Evolutionary conservation across 53 echinoderm and acorn worm genomes (phyloP).

Genomic region (Stichopus horrens): DNA sequence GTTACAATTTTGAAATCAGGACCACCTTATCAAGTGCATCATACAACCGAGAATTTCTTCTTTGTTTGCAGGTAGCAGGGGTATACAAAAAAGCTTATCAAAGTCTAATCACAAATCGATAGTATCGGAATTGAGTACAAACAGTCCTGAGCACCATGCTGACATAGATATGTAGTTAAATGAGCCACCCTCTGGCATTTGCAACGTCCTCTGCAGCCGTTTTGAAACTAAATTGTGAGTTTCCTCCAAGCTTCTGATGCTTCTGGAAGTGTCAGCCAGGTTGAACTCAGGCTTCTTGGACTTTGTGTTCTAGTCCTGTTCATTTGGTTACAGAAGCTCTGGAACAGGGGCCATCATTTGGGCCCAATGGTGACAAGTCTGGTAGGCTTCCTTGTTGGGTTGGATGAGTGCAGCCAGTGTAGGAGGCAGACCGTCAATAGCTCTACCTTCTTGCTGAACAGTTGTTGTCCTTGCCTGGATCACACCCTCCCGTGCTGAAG

Average conservation of each 20-base stretch:
- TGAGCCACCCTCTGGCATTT: constrained; percentile 48
- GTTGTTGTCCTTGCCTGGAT: neutral
- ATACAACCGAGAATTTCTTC: too few relatives aligned
- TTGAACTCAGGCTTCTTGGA: constrained; percentile 13
- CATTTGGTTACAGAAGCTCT: constrained; percentile 33
- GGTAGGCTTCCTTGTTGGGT: constrained; percentile 55
- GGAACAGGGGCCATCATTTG: constrained; percentile 20
- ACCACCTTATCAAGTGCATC: too few relatives aligned
- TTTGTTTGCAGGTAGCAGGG: too few relatives aligned
- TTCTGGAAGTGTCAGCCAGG: constrained; percentile 59
- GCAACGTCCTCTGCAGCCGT: constrained; percentile 51
- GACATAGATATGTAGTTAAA: constrained; percentile 47
- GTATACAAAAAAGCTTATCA: too few relatives aligned
- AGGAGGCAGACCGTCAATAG: constrained; percentile 38
- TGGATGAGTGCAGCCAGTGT: constrained; percentile 53
- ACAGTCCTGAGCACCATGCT: neutral
- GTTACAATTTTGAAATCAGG: too few relatives aligned
- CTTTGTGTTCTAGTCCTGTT: constrained; percentile 51
- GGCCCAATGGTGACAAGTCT: constrained; percentile 32
- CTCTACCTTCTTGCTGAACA: constrained; percentile 37
- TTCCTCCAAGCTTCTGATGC: constrained; percentile 44
- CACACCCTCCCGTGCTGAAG: constrained; percentile 21
- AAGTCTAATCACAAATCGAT: too few relatives aligned
- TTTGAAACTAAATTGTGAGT: constrained; percentile 45
- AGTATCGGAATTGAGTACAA: neutral